Percentiles rank a stretch among this genome's conserved stretches.
These are phyloP conservation scores for Blera fallax DNA, from an alignment of 2,888 invertebrate species.

Conservation along the genomic window DNA sequence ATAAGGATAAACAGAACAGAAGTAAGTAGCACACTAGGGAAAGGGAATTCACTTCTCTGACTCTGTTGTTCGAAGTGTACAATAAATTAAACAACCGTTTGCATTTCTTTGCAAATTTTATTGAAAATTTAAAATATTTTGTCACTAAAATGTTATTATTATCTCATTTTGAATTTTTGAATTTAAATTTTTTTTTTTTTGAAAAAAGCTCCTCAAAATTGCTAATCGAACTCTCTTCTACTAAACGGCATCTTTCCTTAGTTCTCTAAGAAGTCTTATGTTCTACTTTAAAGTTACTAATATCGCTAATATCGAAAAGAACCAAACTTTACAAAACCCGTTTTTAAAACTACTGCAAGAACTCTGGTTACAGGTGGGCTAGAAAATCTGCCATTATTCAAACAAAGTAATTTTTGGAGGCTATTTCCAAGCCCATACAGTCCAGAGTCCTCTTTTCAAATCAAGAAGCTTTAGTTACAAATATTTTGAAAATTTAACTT, in stretches of 20 bases:
- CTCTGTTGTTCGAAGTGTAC: not conserved
- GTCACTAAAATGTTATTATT: constrained; percentile 7
- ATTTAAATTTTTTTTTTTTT: not conserved
- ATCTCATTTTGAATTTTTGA: not conserved
- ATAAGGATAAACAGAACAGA: no score
- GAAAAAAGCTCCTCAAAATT: constrained; percentile 40
- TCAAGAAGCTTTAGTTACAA: constrained; percentile 10
- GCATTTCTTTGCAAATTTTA: constrained; percentile 1
- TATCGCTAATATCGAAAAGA: not conserved
- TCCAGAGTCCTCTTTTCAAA: not conserved
- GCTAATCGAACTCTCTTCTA: constrained; percentile 43
- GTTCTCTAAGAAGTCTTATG: constrained; percentile 41
- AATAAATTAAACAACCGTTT: not conserved
- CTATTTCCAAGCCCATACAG: not conserved
- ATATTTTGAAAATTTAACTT: not conserved
- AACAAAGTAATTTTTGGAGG: not conserved
- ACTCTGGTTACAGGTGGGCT: not conserved
- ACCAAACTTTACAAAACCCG: constrained; percentile 18
- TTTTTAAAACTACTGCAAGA: not conserved
- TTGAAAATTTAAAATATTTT: constrained; percentile 17
- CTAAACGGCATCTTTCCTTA: constrained; percentile 12
- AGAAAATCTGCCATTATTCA: not conserved
- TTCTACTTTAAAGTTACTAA: constrained; percentile 37
- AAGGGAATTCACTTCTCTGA: no score
- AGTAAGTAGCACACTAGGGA: no score